Evolutionary conservation across 2,888 invertebrate species (phyloP), one percentile per base, ranked within the genome.

Genomic region (Choristoneura rosaceana): DNA sequence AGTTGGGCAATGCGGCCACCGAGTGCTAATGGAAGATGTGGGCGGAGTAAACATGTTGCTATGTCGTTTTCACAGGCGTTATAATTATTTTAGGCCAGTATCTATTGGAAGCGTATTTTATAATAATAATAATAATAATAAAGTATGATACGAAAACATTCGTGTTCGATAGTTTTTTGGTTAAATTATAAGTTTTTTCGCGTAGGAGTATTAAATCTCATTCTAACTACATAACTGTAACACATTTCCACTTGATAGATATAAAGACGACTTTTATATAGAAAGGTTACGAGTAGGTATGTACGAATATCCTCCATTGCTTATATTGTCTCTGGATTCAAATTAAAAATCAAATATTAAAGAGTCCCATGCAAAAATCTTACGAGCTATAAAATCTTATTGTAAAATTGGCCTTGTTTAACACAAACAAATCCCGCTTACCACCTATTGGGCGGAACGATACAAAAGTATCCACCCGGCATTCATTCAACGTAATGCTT

Each of bases 401-500:
- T 25, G 58, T 58, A 63, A 38, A 71, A 71, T 68, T 71, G 71
- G 67, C 67, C 58, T 58, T 68, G 71, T 63, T 59, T 12, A 61
- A 71, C 62, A 70, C 47, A 71, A 66, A 71, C 38, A 67, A 67
- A 68, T 68, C 63, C 60, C 60, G n/a, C 63, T 71, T 66, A 70
- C 61, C 66, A 66, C 64, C 5, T 60, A 61, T 62, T 14, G 60
- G 41, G 34, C 4, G 25, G 50, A 61, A 68, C 71, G 67, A 68
- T 71, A 68, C 71, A 62, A 62, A 69, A 43, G 52, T 52, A 62
- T 25, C 41, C 60, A 60, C 58, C 62, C 67, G 33, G 66, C 55
- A 55, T 68, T 71, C 68, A 60, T 74, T 73, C 73, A 73, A 76
- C 73, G 73, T 76, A 82, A 80, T 79, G 77, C 76, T 76, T 69